Conservation (phyloP, 2,888 invertebrate species). For the Eremobia ochroleuca region DNA sequence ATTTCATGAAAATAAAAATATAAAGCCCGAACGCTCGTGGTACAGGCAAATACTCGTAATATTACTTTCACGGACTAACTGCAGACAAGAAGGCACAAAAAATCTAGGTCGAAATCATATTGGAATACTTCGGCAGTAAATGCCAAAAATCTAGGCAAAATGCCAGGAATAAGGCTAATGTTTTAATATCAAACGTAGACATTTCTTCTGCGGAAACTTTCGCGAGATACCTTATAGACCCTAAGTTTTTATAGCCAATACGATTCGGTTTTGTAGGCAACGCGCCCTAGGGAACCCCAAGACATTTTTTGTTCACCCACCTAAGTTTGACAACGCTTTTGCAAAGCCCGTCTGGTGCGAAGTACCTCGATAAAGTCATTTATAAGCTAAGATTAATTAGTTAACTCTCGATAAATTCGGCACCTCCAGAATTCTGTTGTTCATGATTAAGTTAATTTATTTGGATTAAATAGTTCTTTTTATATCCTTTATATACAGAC, state of each 20-base stretch:
- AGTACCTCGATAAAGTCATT: constrained; percentile 6
- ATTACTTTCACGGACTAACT: constrained; percentile 31
- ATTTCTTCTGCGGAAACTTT: constrained; percentile 42
- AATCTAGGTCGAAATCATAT: constrained; percentile 15
- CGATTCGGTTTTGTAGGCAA: constrained; percentile 31
- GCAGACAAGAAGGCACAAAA: constrained; percentile 18
- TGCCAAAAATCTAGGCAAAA: constrained; percentile 30
- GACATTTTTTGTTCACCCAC: constrained; percentile 22
- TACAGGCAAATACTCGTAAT: constrained; percentile 28
- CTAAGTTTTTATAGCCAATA: constrained; percentile 45
- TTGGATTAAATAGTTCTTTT: too few relatives aligned
- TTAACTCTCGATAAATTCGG: constrained; percentile 4
- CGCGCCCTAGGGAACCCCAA: constrained; percentile 12
- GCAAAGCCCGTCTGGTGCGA: constrained; percentile 13
- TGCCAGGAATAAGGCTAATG: constrained; percentile 27
- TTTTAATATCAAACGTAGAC: constrained; percentile 40
- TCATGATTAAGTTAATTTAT: background rate
- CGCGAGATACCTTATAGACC: constrained; percentile 22
- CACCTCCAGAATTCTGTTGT: background rate
- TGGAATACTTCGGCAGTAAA: constrained; percentile 24
- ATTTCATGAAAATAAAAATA: constrained; percentile 17
- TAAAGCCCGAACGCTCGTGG: background rate
- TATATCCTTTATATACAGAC: too few relatives aligned
- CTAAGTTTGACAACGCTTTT: constrained; percentile 38
- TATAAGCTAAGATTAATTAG: constrained; percentile 35